Evolutionary conservation across 2,113 vertebrate species (phyloP), one percentile per base, ranked within the genome.

Genomic region (Fregata magnificens): DNA sequence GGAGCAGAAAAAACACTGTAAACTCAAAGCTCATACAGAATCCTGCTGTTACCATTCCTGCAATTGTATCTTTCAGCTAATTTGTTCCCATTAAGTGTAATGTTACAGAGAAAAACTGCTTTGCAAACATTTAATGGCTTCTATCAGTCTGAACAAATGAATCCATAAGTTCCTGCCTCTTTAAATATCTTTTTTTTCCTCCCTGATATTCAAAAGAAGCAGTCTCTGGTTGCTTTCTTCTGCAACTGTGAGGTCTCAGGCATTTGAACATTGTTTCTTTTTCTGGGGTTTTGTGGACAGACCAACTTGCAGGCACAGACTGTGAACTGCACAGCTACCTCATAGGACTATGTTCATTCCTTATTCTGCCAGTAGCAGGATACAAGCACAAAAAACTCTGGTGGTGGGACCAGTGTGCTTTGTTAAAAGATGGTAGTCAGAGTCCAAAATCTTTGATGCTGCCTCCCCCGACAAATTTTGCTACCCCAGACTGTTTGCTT

Each of bases 71-170:
- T 95, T 85, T 89, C 84, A 82, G 70, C 26, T 94, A 88, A 94
- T 95, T 94, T 92, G 62, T 82, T 89, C 81, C 83, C 86, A 92
- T 94, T 95, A 95, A 93, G 42, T 76, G n/a, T 95, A 93, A 91
- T 77, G 62, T 91, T 96, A 95, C 29, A 76, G 74, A 50, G 58
- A 79, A 90, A 94, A 96, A 82, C 62, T 87, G 49, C n/a, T 94
- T 95, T 95, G 58, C 91, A 95, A 94, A 88, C 38, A 82, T 95
- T 90, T 91, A 95, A 95, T 90, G 58, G 53, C 22, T 87, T 95
- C 93, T 80, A 77, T 91, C 56, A 82, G 49, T 85, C 70, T 90
- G 66, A 69, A 66, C 63, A 95, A 95, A 95, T 66, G 25, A 82
- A 92, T 87, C 58, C 20, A 9, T 87, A 91, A 91, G 84, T 87